These are phyloP conservation scores for Calcarius ornatus DNA, from an alignment of 2,113 vertebrate species.

Conservation along the genomic window DNA sequence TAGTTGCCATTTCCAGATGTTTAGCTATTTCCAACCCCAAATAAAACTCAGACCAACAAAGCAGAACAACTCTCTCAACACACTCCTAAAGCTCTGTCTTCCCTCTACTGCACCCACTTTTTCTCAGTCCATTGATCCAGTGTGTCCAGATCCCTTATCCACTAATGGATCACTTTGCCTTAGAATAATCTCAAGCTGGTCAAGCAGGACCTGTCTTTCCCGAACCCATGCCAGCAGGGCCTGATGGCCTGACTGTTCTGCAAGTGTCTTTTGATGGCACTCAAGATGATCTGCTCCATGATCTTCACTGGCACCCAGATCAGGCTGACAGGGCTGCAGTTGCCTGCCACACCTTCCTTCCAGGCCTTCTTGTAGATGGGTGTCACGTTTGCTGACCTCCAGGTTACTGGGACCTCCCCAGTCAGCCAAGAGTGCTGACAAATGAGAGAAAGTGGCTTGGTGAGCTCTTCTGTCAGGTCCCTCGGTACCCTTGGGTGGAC, in stretches of 20 bases:
- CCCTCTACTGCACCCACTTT: not conserved
- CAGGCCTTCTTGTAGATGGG: not conserved
- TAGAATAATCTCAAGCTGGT: not conserved
- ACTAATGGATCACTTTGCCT: not conserved
- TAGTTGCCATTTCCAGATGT: not conserved
- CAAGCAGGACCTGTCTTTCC: not conserved
- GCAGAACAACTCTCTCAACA: not conserved
- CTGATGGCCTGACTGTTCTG: fast-evolving
- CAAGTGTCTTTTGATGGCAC: not conserved
- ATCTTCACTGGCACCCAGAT: not conserved
- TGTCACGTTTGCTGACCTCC: not conserved
- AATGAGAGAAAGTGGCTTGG: not conserved
- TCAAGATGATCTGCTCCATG: fast-evolving
- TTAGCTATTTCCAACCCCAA: not conserved
- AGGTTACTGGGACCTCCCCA: not conserved
- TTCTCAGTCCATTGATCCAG: not conserved
- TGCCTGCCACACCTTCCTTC: not conserved
- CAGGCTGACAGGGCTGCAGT: not conserved
- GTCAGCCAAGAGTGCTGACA: not conserved
- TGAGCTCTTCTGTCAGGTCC: not conserved
- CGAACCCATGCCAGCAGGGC: too few species aligned
- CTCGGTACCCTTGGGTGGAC: not conserved
- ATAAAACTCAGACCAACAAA: not conserved
- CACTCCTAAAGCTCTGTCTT: not conserved
- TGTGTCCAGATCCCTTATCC: not conserved